Percentiles rank a stretch among this genome's conserved stretches.
These are phyloP conservation scores for Scortum barcoo DNA, from an alignment of 2,113 vertebrate species.

Conservation along the genomic window DNA sequence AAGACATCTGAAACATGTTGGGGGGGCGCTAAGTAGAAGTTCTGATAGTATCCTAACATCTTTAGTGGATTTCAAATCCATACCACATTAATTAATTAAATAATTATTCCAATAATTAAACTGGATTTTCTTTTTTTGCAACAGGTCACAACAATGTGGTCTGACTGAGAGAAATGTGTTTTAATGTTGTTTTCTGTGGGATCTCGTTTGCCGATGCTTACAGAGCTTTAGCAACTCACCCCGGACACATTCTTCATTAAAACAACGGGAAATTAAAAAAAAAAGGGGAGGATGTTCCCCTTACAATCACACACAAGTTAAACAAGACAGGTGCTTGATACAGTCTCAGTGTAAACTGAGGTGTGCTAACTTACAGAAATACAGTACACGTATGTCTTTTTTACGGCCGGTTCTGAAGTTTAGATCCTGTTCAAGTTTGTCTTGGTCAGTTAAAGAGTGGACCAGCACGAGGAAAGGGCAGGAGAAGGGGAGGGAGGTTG, in stretches of 20 bases:
- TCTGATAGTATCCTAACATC: background rate
- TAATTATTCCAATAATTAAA: background rate
- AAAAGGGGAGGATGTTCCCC: background rate
- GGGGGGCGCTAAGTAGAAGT: too few species aligned
- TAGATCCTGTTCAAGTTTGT: constrained; percentile 46
- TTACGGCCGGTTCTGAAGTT: constrained; percentile 35
- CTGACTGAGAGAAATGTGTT: background rate
- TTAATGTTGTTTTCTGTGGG: constrained; percentile 6
- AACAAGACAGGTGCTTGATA: constrained; percentile 37
- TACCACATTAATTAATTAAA: too few species aligned
- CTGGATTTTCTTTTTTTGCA: background rate
- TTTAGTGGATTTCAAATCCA: constrained; percentile 1
- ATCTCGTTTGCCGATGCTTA: background rate
- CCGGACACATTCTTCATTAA: constrained; percentile 35
- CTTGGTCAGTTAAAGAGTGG: constrained; percentile 30
- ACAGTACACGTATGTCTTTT: constrained; percentile 34
- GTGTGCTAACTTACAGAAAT: constrained; percentile 45
- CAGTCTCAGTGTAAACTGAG: constrained; percentile 42
- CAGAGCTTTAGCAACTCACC: constrained; percentile 49
- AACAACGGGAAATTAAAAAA: constrained; percentile 15
- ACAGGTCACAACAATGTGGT: background rate
- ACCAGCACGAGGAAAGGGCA: background rate
- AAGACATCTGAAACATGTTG: background rate
- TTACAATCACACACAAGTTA: constrained; percentile 18
- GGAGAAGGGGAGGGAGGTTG: background rate